Evolutionary conservation across 2,113 vertebrate genomes (phyloP).

Genomic region (Prochilodus magdalenae): DNA sequence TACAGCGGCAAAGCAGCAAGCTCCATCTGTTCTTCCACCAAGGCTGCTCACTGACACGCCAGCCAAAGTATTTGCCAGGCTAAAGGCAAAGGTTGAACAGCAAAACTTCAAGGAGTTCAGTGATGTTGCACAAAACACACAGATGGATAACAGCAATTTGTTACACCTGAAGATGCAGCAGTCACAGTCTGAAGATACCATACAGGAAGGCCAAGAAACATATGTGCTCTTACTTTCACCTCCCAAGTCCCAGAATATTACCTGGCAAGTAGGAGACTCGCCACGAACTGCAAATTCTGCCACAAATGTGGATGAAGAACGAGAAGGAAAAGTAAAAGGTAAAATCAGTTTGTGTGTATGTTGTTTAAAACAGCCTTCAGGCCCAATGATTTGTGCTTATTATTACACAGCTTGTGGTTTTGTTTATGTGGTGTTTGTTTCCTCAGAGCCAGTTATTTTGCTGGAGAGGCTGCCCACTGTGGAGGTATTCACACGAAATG

Average conservation of each 20-base stretch:
- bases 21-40: background rate
- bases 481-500: conserved; percentile 65
- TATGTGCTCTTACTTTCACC: conserved; percentile 71
- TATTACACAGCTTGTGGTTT: too few relatives aligned
- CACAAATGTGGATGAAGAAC: background rate
- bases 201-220: conserved; percentile 56
- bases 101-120: conserved; percentile 31
- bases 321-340: background rate
- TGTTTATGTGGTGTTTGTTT: background rate
- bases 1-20: background rate
- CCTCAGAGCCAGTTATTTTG: conserved; percentile 35
- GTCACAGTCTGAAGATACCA: background rate
- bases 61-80: conserved; percentile 74
- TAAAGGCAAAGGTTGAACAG: conserved; percentile 71
- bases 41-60: conserved; percentile 64
- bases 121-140: background rate
- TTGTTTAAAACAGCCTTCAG: background rate
- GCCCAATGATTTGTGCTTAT: too few relatives aligned
- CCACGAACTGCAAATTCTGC: background rate
- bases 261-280: background rate
- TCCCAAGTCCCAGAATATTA: conserved; percentile 59
- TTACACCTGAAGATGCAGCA: background rate
- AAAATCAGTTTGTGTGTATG: background rate
- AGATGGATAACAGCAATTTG: background rate
- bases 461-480: conserved; percentile 44